Percentiles rank a stretch among this genome's conserved stretches.
Evolutionary conservation across 2,888 invertebrate genomes (phyloP).

Genomic region (Dasypogon diadema): DNA sequence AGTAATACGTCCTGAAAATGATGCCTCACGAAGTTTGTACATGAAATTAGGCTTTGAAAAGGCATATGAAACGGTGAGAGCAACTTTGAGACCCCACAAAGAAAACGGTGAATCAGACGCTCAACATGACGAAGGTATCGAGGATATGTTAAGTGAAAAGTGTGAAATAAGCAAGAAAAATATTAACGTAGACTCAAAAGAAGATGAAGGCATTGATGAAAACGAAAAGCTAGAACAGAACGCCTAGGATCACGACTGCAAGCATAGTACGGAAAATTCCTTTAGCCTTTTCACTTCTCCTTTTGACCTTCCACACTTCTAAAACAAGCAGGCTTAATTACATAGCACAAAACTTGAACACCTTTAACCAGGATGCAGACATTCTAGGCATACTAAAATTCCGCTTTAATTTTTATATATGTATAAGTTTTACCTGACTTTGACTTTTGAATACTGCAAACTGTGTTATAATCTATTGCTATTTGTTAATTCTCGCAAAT

Average conservation of each 20-base stretch:
- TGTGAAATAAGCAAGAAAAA: slow-evolving; percentile 68
- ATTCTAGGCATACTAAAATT: slow-evolving; percentile 25
- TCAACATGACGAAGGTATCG: slow-evolving; percentile 65
- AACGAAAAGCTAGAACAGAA: slow-evolving; percentile 61
- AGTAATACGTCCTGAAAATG: slow-evolving; percentile 88
- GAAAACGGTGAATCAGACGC: slow-evolving; percentile 62
- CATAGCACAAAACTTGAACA: slow-evolving; percentile 39
- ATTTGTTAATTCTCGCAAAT: slow-evolving; percentile 25
- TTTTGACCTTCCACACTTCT: slow-evolving; percentile 45
- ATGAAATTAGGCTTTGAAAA: slow-evolving; percentile 85
- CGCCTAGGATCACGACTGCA: slow-evolving; percentile 18
- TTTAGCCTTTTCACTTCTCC: slow-evolving; percentile 37
- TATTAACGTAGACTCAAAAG: slow-evolving; percentile 53
- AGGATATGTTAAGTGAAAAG: slow-evolving; percentile 68
- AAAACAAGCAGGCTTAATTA: slow-evolving; percentile 35
- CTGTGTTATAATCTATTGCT: neutral
- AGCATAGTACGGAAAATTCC: neutral
- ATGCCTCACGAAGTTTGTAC: slow-evolving; percentile 86
- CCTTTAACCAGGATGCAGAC: slow-evolving; percentile 16
- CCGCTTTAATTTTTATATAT: slow-evolving; percentile 23
- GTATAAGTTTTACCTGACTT: neutral
- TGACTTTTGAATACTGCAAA: neutral
- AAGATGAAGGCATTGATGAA: slow-evolving; percentile 67
- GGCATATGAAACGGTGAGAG: slow-evolving; percentile 83
- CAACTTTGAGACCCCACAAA: slow-evolving; percentile 76